A percentile compares a stretch with the other conserved stretches of the same genome.
Evolutionary conservation across 2,797 vertebrate species (phyloP).

Genomic region (Aulostomus chinensis): DNA sequence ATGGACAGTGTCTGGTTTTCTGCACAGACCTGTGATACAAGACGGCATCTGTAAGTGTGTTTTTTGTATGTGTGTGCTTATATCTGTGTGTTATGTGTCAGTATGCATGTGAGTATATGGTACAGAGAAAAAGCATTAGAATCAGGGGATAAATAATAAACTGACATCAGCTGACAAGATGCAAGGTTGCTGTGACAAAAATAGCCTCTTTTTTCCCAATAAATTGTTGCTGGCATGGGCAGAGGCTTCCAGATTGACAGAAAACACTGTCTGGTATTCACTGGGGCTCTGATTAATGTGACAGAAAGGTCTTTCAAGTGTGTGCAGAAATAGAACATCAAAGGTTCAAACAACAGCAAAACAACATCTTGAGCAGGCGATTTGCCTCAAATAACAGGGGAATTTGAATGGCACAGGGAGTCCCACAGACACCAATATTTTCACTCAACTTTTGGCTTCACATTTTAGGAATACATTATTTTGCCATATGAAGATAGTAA

Average conservation of each 20-base stretch:
- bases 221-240: constrained; percentile 67
- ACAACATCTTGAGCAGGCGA: constrained; percentile 35
- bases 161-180: constrained; percentile 82
- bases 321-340: constrained; percentile 79
- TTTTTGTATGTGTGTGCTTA: constrained; percentile 32
- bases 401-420: too few relatives aligned
- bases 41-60: constrained; percentile 59
- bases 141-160: constrained; percentile 89
- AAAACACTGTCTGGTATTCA: constrained; percentile 70
- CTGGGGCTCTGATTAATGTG: constrained; percentile 79
- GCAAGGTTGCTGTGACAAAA: constrained; percentile 83
- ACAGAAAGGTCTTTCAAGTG: constrained; percentile 77
- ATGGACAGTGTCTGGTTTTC: constrained; percentile 83
- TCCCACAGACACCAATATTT: too few relatives aligned
- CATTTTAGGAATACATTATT: too few relatives aligned
- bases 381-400: constrained; percentile 17
- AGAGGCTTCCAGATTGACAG: constrained; percentile 71
- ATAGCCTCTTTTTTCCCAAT: constrained; percentile 76
- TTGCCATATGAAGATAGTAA: too few relatives aligned
- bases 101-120: constrained; percentile 65
- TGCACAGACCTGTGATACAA: constrained; percentile 71
- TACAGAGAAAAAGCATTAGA: constrained; percentile 84
- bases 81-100: constrained; percentile 11
- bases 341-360: constrained; percentile 61
- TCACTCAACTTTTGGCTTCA: too few relatives aligned